Evolutionary conservation across 2,888 invertebrate species (phyloP).

Genomic region (Mechanitis messenoides): DNA sequence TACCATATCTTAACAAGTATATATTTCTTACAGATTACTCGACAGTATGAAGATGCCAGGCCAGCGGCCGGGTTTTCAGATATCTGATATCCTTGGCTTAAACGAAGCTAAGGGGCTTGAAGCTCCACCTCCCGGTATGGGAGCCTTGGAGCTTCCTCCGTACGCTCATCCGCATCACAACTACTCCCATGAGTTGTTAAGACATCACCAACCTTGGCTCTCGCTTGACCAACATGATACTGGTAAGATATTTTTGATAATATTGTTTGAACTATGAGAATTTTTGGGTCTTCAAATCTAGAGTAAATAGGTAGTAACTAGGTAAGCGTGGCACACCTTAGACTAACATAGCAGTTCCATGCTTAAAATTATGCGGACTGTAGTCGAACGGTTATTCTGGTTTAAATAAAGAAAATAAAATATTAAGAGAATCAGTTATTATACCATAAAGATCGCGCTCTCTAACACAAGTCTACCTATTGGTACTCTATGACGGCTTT

Average conservation of each 20-base stretch:
- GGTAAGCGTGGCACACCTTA: too few species aligned
- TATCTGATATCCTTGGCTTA: slow-evolving; percentile 94
- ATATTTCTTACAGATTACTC: slow-evolving; percentile 77
- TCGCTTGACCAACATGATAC: slow-evolving; percentile 64
- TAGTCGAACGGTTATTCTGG: too few species aligned
- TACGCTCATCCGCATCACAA: slow-evolving; percentile 61
- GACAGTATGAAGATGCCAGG: slow-evolving; percentile 90
- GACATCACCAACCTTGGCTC: slow-evolving; percentile 69
- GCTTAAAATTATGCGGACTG: too few species aligned
- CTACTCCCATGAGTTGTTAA: slow-evolving; percentile 61
- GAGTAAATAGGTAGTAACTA: too few species aligned
- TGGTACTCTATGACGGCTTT: slow-evolving; percentile 19
- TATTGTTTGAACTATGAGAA: slow-evolving; percentile 8
- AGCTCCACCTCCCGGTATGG: slow-evolving; percentile 50
- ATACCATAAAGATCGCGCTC: too few species aligned
- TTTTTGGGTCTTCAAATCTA: too few species aligned
- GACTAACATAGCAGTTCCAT: too few species aligned
- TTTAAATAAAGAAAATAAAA: too few species aligned
- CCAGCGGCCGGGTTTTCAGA: slow-evolving; percentile 90
- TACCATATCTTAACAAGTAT: too few species aligned
- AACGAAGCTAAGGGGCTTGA: slow-evolving; percentile 80
- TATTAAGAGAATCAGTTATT: too few species aligned
- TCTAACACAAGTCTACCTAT: too few species aligned
- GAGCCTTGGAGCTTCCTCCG: slow-evolving; percentile 57
- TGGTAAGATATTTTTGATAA: slow-evolving; percentile 39